Percentiles rank a stretch among this genome's conserved stretches.
These are phyloP conservation scores for Corythaeola cristata DNA, from an alignment of 2,113 vertebrate genomes.

Conservation along the genomic window DNA sequence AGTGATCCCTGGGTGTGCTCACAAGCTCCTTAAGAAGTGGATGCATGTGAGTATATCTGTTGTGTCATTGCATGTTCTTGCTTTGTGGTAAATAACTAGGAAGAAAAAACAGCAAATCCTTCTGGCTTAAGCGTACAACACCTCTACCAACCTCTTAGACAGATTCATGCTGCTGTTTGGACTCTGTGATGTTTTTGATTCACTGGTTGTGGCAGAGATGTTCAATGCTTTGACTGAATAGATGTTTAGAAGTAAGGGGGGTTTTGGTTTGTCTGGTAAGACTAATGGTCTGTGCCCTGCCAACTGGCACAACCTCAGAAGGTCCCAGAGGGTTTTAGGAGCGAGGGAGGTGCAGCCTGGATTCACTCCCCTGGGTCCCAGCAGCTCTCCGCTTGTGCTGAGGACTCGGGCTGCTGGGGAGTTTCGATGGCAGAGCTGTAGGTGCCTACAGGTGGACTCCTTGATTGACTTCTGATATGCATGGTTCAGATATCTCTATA, in stretches of 20 bases:
- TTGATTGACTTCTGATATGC: background rate
- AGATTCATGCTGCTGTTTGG: background rate
- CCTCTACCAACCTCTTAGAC: background rate
- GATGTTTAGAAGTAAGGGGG: background rate
- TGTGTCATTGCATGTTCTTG: background rate
- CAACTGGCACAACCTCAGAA: background rate
- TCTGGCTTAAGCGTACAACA: background rate
- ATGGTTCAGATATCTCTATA: background rate
- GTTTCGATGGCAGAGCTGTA: background rate
- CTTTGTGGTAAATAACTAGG: background rate
- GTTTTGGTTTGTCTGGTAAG: background rate
- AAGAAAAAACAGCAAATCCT: background rate
- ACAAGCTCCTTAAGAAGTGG: background rate
- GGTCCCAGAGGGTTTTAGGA: background rate
- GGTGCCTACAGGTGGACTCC: background rate
- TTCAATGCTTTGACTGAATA: background rate
- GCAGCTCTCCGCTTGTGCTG: background rate
- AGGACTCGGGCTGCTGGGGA: background rate
- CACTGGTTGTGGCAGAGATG: background rate
- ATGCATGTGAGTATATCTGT: fast-evolving
- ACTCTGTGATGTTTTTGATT: background rate
- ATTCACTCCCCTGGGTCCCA: background rate
- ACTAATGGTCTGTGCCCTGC: background rate
- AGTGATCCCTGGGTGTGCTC: background rate
- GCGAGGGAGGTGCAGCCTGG: background rate